These are phyloP conservation scores for Standfussiana lucernea DNA, from an alignment of 2,888 invertebrate genomes.

Conservation along the genomic window DNA sequence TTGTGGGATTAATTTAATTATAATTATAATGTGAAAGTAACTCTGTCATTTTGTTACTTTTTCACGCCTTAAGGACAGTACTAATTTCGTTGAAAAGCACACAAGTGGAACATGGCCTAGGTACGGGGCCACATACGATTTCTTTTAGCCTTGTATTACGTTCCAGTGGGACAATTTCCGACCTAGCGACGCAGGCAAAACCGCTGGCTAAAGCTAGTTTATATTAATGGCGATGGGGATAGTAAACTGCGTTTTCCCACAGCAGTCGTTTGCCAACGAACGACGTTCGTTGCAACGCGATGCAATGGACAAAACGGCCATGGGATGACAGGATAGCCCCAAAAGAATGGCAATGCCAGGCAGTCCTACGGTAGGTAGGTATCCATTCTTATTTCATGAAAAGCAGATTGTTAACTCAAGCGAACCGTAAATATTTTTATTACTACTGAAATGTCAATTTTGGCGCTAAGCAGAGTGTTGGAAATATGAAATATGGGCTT, in stretches of 20 bases:
- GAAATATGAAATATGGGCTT: background rate
- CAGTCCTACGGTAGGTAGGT: background rate
- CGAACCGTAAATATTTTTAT: background rate
- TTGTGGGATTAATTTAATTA: too few species aligned
- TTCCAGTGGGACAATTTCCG: background rate
- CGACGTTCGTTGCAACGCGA: slow-evolving; percentile 3
- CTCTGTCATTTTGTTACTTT: background rate
- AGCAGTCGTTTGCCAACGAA: slow-evolving; percentile 19
- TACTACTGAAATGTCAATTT: background rate
- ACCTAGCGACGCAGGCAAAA: background rate
- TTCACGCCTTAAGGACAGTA: background rate
- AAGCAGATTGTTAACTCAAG: background rate
- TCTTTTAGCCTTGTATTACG: background rate
- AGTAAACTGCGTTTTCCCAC: slow-evolving; percentile 32
- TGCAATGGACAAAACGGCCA: background rate
- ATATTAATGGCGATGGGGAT: slow-evolving; percentile 1
- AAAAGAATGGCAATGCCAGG: background rate
- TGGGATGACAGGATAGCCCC: slow-evolving; percentile 29
- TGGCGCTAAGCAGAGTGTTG: background rate
- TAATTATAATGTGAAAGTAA: background rate
- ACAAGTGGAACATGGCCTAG: background rate
- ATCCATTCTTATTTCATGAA: background rate
- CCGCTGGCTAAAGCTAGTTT: background rate
- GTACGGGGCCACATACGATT: background rate
- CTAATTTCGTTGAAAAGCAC: background rate